These are phyloP conservation scores for Hystrix cristata DNA, from an alignment of 2,113 vertebrate species.

Conservation along the genomic window DNA sequence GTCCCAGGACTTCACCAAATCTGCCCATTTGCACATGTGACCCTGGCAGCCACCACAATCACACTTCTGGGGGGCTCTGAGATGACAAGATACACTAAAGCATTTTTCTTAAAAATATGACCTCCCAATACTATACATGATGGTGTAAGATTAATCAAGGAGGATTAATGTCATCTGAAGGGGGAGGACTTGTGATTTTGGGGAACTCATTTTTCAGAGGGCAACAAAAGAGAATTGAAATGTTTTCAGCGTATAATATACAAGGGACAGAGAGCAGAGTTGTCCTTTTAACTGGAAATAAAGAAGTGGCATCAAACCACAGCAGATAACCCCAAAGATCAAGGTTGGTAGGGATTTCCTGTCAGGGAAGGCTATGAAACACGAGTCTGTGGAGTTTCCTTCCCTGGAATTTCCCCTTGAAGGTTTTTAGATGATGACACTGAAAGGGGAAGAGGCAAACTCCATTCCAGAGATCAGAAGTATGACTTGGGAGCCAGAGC, in stretches of 20 bases:
- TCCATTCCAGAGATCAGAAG: neutral
- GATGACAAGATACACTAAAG: neutral
- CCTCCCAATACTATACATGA: neutral
- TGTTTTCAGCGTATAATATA: neutral
- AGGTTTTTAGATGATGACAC: slow-evolving; percentile 14
- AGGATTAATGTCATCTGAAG: neutral
- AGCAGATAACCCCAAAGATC: slow-evolving; percentile 51
- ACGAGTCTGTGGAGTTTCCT: slow-evolving; percentile 35
- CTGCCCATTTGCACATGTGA: neutral
- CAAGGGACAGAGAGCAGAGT: slow-evolving; percentile 8
- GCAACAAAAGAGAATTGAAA: neutral
- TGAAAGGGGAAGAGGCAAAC: neutral
- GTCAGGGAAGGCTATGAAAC: slow-evolving; percentile 49
- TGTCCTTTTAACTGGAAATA: slow-evolving; percentile 57
- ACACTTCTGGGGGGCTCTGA: neutral
- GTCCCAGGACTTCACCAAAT: neutral
- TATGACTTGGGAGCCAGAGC: neutral
- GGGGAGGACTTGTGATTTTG: neutral
- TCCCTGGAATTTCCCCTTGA: slow-evolving; percentile 56
- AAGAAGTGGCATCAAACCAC: slow-evolving; percentile 32
- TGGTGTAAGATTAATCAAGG: neutral
- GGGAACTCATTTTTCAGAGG: neutral
- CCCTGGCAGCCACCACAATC: neutral
- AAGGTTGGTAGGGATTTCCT: slow-evolving; percentile 61
- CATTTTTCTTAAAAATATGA: slow-evolving; percentile 23